A percentile compares a stretch with the other conserved stretches of the same genome.
Evolutionary conservation across 2,797 vertebrate species (phyloP).

Genomic region (Podarcis lilfordi): DNA sequence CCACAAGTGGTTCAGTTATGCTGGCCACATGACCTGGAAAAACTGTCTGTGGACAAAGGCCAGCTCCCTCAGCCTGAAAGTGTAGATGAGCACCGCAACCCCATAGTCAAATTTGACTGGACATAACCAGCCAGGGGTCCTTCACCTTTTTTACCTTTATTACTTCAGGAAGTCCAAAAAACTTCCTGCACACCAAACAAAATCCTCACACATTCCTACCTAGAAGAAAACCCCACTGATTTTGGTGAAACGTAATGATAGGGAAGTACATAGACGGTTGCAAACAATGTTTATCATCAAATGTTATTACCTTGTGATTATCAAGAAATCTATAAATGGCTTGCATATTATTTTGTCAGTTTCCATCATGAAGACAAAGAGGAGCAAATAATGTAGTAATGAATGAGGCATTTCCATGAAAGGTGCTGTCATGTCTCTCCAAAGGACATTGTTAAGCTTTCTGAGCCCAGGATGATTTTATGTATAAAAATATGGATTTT

Average conservation of each 20-base stretch:
- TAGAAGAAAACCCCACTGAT: not conserved
- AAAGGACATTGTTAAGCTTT: not conserved
- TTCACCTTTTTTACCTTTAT: too few species aligned
- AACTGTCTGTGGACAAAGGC: too few species aligned
- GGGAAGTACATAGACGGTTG: not conserved
- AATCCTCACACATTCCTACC: not conserved
- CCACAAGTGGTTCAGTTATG: too few species aligned
- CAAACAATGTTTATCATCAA: constrained; percentile 12
- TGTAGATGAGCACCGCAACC: too few species aligned
- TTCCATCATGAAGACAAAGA: not conserved
- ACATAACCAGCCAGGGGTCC: too few species aligned
- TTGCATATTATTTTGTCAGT: not conserved
- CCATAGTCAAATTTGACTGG: too few species aligned
- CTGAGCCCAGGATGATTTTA: not conserved
- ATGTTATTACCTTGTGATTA: not conserved
- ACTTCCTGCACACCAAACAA: too few species aligned
- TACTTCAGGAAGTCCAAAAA: too few species aligned
- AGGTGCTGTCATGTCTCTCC: not conserved
- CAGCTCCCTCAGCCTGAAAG: too few species aligned
- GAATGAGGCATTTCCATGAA: not conserved
- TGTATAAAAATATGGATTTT: not conserved
- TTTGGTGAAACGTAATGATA: not conserved
- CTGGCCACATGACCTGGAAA: too few species aligned
- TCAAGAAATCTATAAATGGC: not conserved
- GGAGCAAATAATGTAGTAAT: not conserved